Evolutionary conservation across 2,113 vertebrate genomes (phyloP).

Genomic region (Podarcis muralis): DNA sequence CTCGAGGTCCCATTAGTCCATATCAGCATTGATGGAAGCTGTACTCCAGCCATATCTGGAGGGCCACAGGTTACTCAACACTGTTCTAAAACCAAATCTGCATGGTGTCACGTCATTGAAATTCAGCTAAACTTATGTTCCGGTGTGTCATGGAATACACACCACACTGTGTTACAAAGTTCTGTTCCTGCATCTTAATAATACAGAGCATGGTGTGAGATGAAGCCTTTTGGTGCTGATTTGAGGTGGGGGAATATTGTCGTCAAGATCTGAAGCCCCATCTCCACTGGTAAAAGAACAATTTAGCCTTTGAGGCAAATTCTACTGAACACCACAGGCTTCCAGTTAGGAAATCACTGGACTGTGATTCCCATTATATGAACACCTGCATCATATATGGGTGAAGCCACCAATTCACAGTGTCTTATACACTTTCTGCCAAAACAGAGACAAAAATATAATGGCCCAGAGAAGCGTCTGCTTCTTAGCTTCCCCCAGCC

Average conservation of each 20-base stretch:
- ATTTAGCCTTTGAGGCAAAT: conserved; percentile 4
- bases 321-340: not conserved
- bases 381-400: not conserved
- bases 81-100: not conserved
- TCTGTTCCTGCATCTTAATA: not conserved
- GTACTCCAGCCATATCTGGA: not conserved
- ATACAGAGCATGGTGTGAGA: not conserved
- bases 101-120: not conserved
- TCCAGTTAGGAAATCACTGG: not conserved
- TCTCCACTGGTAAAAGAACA: not conserved
- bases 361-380: not conserved
- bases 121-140: not conserved
- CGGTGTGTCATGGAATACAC: no score
- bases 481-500: conserved; percentile 1
- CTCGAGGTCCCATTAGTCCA: not conserved
- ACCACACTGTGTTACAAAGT: no score
- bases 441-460: conserved; percentile 24
- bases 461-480: conserved; percentile 8
- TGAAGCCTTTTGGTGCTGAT: not conserved
- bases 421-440: not conserved
- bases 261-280: not conserved
- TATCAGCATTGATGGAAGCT: not conserved
- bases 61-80: not conserved
- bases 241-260: not conserved
- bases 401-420: conserved; percentile 5